Base-by-base conservation (phyloP, 2,888 invertebrate species). In the Acanthosepion esculentum region DNA sequence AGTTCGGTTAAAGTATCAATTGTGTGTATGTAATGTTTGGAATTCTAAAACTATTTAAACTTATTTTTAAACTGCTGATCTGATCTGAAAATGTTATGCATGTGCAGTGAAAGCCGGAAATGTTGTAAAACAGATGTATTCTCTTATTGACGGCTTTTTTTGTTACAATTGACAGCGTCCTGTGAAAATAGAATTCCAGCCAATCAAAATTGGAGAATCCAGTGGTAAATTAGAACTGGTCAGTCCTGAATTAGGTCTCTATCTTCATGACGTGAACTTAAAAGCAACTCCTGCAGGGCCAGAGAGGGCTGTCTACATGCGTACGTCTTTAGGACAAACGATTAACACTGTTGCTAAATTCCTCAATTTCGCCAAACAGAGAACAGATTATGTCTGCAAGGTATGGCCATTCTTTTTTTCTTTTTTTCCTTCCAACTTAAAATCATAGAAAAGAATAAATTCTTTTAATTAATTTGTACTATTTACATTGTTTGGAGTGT, bases 321-420 rank as follows among this genome's bases (percentile, higher is more conserved):
- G 97, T 15, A 96, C 97, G 23, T 96, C 96, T 91, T 96, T 97
- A 0, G 97, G 97, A 29, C 96, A 96, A 93, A 96, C 95, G 93
- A 97, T 97, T 95, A 95, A 96, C 12, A 97, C 97, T 95, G 95
- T 96, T 1, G 97, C 97, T 53, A 97, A 97, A 94, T 97, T 97
- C 96, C 95, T 97, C n/a, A 97, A 97, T 96, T 97, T 96, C 95
- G 96, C 97, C 93, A 97, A 97, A 95, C 97, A 97, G 95, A 97
- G 97, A 95, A 97, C 97, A 23, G 97, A 97, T 95, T 97, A 97
- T 95, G 94, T 96, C 23, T 97, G 97, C 96, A 97, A 97, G 96
- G 97, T 97, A 95, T 94, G 33, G n/a, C n/a, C 8, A n/a, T 78
- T 15, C 29, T n/a, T 78, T 78, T 64, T 29, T 29, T n/a, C 78